Evolutionary conservation across 2,888 invertebrate species (phyloP), one percentile per base, ranked within the genome.

Genomic region (Stramonita haemastoma): DNA sequence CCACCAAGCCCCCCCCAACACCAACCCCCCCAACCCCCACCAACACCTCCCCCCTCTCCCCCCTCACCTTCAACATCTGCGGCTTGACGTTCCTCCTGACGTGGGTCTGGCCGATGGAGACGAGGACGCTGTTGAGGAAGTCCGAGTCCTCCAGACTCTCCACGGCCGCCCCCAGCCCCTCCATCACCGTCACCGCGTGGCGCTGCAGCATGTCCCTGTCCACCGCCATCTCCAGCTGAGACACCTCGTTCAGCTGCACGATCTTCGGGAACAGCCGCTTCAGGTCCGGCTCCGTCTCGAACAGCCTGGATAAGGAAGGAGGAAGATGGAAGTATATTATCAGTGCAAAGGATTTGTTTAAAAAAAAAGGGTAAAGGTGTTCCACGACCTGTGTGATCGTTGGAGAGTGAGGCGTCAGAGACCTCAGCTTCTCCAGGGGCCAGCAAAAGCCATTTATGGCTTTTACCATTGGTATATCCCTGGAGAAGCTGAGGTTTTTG

Each of bases 101-200:
- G 91, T 95, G 95, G 26, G 94, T 94, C 91, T 95, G 95, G 13
- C 95, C 95, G 73, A 95, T 93, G 6, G 95, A 94, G 77, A 94
- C 92, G 46, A 95, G 93, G 15, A 95, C 94, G 89, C 92, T 93
- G 89, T 94, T 94, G 26, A 95, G 93, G 87, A 94, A 94, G 46
- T 93, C 93, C 0, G 95, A 93, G 89, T 95, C 95, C 60, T 95
- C 95, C 56, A 95, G 92, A 89, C 94, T 95, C 91, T 95, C 95
- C 26, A 95, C 95, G 0, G 95, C 95, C 0, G 95, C 95, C 2
- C 95, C 95, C 70, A 95, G 93, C 0, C 95, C 95, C 90, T 95
- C 94, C 94, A 95, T 94, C 22, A 95, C 95, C 13, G 94, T 94
- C 46, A 93, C 93, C 1, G 95, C 94, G 90, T 95, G 95, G 60